Evolutionary conservation across 2,797 vertebrate genomes (phyloP), one percentile per base, ranked within the genome.

Genomic region (Sebastes itinus): DNA sequence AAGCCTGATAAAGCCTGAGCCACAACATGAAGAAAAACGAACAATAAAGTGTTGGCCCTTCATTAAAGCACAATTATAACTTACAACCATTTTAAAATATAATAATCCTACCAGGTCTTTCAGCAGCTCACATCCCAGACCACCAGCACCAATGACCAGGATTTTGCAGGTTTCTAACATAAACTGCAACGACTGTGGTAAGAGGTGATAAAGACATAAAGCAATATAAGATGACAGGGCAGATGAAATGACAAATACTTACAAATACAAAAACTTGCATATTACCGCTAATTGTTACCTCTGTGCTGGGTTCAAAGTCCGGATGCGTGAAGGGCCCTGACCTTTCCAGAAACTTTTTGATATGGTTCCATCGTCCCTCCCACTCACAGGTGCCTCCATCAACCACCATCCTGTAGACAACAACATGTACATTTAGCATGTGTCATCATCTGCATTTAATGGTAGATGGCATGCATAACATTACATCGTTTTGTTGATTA

Each of bases 361-460:
- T 92, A 94, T 99, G 97, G 95, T 97, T 97, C 97, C 97, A 99
- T 94, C 97, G 95, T 90, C 97, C 97, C 85, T 97, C 97, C 97
- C 97, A 98, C 93, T 97, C 97, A 95, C 93, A 95, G 94, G 92
- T 90, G 88, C 95, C 94, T 94, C 95, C 96, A 96, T 98, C 97
- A 92, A 98, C 97, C 95, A 97, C 95, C 97, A 98, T 99, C 96
- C 98, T 99, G 96, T 90, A 95, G 23, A 86, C 13, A 78, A 77
- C 7, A 83, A 78, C 1, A 18, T 7, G 14, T 0, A n/a, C 7
- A 38, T 79, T 81, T 33, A 87, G 32, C 11, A 32, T 30, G n/a
- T 23, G 27, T 80, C 58, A 54, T 12, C 71, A 18, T 10, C 32
- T 65, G 13, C 2, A 42, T 23, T 25, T n/a, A 30, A 20, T 38